phyloP scores from a whole-genome alignment of 2,888 invertebrate species.

The Clanis bilineata region DNA sequence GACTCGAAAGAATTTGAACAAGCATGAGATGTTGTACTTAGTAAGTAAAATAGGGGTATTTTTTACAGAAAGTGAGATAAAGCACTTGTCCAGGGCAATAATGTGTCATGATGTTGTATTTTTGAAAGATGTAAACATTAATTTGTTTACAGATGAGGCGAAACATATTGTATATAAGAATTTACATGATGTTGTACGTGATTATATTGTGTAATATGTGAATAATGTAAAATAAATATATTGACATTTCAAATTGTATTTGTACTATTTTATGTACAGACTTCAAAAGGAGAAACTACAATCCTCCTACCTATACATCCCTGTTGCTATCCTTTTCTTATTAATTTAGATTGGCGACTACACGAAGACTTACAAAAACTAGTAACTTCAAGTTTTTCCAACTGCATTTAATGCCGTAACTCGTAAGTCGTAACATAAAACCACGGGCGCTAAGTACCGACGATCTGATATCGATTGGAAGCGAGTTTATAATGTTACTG shows the following conservation, averaged over 20 bases:
- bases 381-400: constrained; percentile 1
- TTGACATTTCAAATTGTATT: not conserved
- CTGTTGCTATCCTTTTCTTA: too few species aligned
- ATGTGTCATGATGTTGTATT: constrained; percentile 47
- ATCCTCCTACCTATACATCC: too few species aligned
- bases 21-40: constrained; percentile 55
- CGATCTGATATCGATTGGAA: constrained; percentile 3
- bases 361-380: not conserved
- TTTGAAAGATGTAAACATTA: constrained; percentile 42
- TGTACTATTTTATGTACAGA: too few species aligned
- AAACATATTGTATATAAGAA: constrained; percentile 40
- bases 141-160: constrained; percentile 18
- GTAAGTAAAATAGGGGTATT: constrained; percentile 44
- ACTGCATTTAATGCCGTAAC: not conserved
- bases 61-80: constrained; percentile 43
- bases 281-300: too few species aligned
- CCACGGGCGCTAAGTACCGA: constrained; percentile 1
- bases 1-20: constrained; percentile 56
- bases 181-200: constrained; percentile 46
- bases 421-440: constrained; percentile 5
- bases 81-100: constrained; percentile 52
- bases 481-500: not conserved
- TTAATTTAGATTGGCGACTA: too few species aligned
- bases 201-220: constrained; percentile 35
- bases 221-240: not conserved